Base-by-base conservation (phyloP, 2,113 vertebrate genomes). In the Anas platyrhynchos region DNA sequence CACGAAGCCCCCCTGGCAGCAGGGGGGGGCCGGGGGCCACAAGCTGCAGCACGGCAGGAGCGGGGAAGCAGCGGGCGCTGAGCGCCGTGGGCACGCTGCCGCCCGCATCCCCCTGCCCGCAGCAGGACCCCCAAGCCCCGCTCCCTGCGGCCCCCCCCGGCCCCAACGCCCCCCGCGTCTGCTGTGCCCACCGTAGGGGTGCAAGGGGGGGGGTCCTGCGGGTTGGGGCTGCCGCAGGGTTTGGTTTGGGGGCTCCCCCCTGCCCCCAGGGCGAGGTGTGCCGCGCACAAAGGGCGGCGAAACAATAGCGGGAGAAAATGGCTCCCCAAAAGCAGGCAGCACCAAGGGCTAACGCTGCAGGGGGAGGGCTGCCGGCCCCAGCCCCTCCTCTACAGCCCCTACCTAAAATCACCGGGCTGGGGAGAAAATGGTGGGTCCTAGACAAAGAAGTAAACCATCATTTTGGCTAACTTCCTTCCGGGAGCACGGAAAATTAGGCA, bases 221-320 rank as follows among this genome's bases (percentile, higher is more conserved):
- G 69, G 9, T 71, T 62, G 22, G 56, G n/a, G 46, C 59, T 90
- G 54, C 54, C 17, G 54, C 29, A 17, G 27, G 54, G 54, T 16
- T 16, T 29, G 14, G 13, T 27, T 31, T 48, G 67, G 22, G 65
- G 44, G 50, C 58, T 82, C 34, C 59, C 82, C 56, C 69, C 13
- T 68, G 34, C 27, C 77, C 11, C 59, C 3, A 4, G 16, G 52
- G 61, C 15, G 44, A 41, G 80, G 46, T 18, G 38, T 1, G 20
- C 7, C 66, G 71, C 22, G 26, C 58, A 92, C 88, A 95, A 95
- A 92, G 65, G 86, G 52, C 22, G 2, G 52, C 1, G 71, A 65
- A 88, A 89, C 84, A 89, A 89, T 86, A 74, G 71, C 52, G 34
- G 74, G 77, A 82, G 88, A 92, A 95, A 95, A 94, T 94, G 93